Evolutionary conservation across 2,888 invertebrate genomes (phyloP).

Genomic region (Drosophila niveifrons): DNA sequence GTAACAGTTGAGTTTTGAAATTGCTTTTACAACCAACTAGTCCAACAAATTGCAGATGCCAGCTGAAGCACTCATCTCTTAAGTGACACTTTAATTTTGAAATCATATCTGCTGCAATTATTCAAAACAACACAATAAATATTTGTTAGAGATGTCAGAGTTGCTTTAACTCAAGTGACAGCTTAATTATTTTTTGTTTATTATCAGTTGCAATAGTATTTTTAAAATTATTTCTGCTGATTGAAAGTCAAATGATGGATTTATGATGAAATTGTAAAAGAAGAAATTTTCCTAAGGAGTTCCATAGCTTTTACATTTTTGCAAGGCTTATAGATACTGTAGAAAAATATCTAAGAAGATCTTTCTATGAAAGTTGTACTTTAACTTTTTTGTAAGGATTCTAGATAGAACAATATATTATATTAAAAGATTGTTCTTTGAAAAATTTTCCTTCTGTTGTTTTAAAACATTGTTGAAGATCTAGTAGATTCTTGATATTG

Average conservation of each 20-base stretch:
- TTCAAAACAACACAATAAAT: not conserved
- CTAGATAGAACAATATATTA: accelerated
- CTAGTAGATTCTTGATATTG: too few relatives aligned
- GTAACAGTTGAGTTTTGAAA: not conserved
- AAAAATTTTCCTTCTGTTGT: too few relatives aligned
- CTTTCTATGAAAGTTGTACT: too few relatives aligned
- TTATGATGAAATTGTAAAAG: too few relatives aligned
- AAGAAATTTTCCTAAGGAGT: too few relatives aligned
- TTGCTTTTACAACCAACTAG: not conserved
- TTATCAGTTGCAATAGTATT: not conserved
- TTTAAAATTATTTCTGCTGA: not conserved
- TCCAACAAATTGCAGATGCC: not conserved
- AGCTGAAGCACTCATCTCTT: not conserved
- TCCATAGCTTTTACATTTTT: too few relatives aligned
- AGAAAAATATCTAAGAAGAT: too few relatives aligned
- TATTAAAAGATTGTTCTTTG: too few relatives aligned
- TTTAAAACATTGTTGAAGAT: too few relatives aligned
- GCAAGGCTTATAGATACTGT: too few relatives aligned
- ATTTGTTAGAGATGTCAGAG: not conserved
- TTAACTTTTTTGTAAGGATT: too few relatives aligned
- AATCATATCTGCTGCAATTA: not conserved
- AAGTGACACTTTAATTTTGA: not conserved
- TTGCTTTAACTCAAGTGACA: not conserved
- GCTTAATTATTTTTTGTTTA: not conserved
- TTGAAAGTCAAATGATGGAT: too few relatives aligned